Percentiles rank a stretch among this genome's conserved stretches.
Conservation (phyloP, 2,797 vertebrate species). For the Erethizon dorsatum region DNA sequence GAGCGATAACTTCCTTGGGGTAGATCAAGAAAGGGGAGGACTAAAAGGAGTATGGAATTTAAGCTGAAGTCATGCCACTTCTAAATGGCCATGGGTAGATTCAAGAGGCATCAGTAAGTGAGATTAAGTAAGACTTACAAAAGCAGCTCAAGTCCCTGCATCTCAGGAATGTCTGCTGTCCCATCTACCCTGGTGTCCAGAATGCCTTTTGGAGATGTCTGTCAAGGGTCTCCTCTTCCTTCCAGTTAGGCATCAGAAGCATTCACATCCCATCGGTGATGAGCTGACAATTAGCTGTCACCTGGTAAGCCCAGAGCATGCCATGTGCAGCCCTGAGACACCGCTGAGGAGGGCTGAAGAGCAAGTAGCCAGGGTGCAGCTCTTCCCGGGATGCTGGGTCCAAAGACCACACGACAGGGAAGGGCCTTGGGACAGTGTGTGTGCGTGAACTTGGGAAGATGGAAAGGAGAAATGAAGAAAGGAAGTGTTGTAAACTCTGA, state of each 20-base stretch:
- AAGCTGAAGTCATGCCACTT: background rate
- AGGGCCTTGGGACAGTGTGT: background rate
- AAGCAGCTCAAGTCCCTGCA: background rate
- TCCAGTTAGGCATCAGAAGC: background rate
- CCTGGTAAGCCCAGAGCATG: background rate
- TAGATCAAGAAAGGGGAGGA: background rate
- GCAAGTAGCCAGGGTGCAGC: background rate
- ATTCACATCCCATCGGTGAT: background rate
- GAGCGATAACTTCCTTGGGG: background rate
- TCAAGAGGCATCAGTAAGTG: background rate
- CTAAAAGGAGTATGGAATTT: background rate
- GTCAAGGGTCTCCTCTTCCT: background rate
- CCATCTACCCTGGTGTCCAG: background rate
- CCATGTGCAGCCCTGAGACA: background rate
- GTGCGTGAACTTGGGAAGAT: background rate
- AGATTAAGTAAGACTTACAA: background rate
- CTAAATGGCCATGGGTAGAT: background rate
- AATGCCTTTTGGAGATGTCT: background rate
- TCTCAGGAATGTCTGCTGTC: background rate
- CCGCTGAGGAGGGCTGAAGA: background rate
- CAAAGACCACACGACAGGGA: background rate
- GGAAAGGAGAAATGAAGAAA: background rate
- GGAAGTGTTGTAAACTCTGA: background rate
- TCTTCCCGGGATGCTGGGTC: background rate
- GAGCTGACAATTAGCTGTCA: background rate